A percentile compares a stretch with the other conserved stretches of the same genome.
Evolutionary conservation across 2,888 invertebrate species (phyloP).

Genomic region (Caenorhabditis sp.): DNA sequence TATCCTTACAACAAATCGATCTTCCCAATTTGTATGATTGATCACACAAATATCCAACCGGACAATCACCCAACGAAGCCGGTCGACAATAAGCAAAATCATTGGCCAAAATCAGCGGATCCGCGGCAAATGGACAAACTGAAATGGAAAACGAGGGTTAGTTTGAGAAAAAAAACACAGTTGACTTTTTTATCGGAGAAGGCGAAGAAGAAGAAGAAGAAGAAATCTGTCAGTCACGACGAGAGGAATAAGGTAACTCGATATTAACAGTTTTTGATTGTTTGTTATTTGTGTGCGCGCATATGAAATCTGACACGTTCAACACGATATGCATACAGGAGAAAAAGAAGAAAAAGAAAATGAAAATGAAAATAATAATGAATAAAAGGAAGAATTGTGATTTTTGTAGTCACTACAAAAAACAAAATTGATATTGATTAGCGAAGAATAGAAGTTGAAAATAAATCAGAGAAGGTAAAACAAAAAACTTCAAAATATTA

Average conservation of each 20-base stretch:
- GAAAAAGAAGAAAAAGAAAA: conserved; percentile 4
- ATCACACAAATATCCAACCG: conserved; percentile 66
- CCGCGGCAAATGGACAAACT: conserved; percentile 68
- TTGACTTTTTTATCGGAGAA: too few relatives aligned
- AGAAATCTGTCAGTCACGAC: neutral
- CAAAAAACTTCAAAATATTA: too few relatives aligned
- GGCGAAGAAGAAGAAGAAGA: neutral
- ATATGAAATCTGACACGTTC: neutral
- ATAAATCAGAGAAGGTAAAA: too few relatives aligned
- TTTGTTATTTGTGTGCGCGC: neutral
- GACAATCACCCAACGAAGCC: conserved; percentile 62
- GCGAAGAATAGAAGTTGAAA: neutral
- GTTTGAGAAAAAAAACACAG: too few relatives aligned
- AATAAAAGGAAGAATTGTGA: neutral
- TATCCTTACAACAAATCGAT: conserved; percentile 66
- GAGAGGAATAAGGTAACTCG: conserved; percentile 1
- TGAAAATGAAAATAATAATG: neutral
- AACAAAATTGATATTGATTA: neutral
- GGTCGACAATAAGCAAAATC: conserved; percentile 68
- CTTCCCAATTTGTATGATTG: conserved; percentile 64
- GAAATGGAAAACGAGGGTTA: conserved; percentile 23
- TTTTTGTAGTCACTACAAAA: too few relatives aligned
- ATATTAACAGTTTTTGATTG: neutral
- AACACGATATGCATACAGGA: conserved; percentile 1
- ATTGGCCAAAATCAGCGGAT: conserved; percentile 60